These are phyloP conservation scores for Trichonephila clavipes DNA, from an alignment of 1,140 invertebrate genomes.

Conservation along the genomic window DNA sequence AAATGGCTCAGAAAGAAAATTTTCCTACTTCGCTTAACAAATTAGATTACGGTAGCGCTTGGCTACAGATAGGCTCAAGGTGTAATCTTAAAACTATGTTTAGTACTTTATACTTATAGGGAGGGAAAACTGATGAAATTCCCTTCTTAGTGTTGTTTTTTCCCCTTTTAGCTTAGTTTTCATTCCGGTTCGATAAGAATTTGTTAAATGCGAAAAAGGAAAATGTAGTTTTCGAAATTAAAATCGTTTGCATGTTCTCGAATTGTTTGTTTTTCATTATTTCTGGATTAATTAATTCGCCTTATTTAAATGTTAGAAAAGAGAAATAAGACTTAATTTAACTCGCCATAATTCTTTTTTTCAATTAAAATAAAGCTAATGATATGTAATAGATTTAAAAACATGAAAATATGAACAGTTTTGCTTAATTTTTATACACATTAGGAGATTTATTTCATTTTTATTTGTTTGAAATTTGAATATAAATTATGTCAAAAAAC, in stretches of 20 bases:
- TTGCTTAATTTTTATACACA: too few relatives aligned
- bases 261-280: neutral
- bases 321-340: too few relatives aligned
- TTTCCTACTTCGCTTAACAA: constrained; percentile 55
- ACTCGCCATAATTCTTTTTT: too few relatives aligned
- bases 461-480: too few relatives aligned
- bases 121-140: neutral
- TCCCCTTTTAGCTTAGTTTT: neutral
- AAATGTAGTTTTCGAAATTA: constrained; percentile 20
- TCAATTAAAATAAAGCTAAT: too few relatives aligned
- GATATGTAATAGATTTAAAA: too few relatives aligned
- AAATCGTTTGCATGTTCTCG: constrained; percentile 37
- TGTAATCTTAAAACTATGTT: constrained; percentile 41
- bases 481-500: too few relatives aligned
- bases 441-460: too few relatives aligned
- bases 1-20: constrained; percentile 35
- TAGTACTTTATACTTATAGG: constrained; percentile 24
- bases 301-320: neutral
- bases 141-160: neutral
- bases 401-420: too few relatives aligned
- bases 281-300: neutral
- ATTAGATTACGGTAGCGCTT: constrained; percentile 44
- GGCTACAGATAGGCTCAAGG: constrained; percentile 2
- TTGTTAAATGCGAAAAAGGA: too few relatives aligned
- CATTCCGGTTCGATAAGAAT: neutral